Conservation (phyloP, 35 echinoderm and acorn worm species). For the Lytechinus variegatus region DNA sequence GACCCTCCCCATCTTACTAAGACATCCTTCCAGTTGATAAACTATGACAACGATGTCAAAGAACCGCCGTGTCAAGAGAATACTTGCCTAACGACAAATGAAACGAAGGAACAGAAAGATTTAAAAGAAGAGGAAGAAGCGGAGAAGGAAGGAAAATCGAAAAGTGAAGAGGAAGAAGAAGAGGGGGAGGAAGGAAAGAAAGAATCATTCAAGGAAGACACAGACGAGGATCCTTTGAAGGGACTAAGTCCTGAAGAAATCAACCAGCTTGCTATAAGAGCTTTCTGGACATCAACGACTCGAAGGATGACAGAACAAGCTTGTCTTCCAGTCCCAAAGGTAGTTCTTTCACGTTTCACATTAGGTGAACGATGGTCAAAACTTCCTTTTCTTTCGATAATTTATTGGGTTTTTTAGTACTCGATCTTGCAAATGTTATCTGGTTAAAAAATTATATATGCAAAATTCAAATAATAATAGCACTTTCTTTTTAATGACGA, state of each 20-base stretch:
- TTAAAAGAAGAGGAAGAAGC: background rate
- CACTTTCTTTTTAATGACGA: too few species aligned
- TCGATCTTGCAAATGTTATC: too few species aligned
- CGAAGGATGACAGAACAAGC: conserved; percentile 72
- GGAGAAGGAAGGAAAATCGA: background rate
- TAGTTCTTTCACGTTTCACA: conserved; percentile 22
- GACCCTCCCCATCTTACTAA: conserved; percentile 16
- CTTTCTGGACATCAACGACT: conserved; percentile 58
- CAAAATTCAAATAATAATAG: too few species aligned
- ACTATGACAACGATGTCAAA: background rate
- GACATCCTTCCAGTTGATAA: background rate
- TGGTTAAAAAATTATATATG: too few species aligned
- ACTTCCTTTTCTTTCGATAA: background rate
- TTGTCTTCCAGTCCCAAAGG: conserved; percentile 67
- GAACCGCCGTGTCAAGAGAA: background rate
- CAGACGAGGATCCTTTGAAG: conserved; percentile 5
- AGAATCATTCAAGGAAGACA: background rate
- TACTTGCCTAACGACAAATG: background rate
- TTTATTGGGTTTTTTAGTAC: background rate
- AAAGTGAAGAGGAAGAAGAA: background rate
- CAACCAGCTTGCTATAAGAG: conserved; percentile 44
- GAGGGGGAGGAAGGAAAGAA: background rate
- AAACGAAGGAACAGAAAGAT: background rate
- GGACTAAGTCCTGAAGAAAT: conserved; percentile 49
- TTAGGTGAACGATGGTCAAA: background rate